Evolutionary conservation across 1,140 invertebrate species (phyloP), one percentile per base, ranked within the genome.

Genomic region (Prorops nasuta): DNA sequence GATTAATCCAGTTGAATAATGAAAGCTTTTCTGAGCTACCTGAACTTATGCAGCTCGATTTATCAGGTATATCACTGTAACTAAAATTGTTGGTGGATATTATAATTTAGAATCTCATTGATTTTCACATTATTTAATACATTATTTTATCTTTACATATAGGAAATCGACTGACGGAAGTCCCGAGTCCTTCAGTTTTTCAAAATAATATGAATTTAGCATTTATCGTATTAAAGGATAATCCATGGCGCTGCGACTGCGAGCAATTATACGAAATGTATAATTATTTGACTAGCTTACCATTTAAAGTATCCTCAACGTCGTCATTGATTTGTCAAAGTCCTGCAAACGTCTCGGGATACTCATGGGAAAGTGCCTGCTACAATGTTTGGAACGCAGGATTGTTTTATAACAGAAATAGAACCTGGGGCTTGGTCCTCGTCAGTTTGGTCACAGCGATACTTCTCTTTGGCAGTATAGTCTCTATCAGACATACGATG

Each of bases 161-260:
- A 66, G 86, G 84, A 40, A 88, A 89, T 61, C 74, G 84, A 31
- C 75, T 89, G 53, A 85, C 81, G 0, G 81, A 79, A 41, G 79
- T 83, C 24, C 79, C 84, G 63, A 71, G 72, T n/a, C 66, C 69
- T 4, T 67, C 66, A n/a, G 80, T 80, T 55, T 88, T 88, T 60
- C 67, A 72, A 0, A 72, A 76, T n/a, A 86, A 88, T 64, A 63
- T 64, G 38, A 78, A 83, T 46, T 58, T 86, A n/a, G 67, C 77
- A 42, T 71, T 67, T 43, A 63, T 87, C 8, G 72, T 78, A 63
- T 54, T 89, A 34, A 74, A 80, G 9, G 84, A 88, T 43, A 90
- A 90, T 72, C 85, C 85, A 48, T 90, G 87, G 87, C 71, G 82
- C 45, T 89, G 87, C 63, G 82, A 88, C 46, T 89, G 87, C 52